Percentiles rank a stretch among this genome's conserved stretches.
Evolutionary conservation across 2,113 vertebrate genomes (phyloP).

Genomic region (Brevimyrus niger): DNA sequence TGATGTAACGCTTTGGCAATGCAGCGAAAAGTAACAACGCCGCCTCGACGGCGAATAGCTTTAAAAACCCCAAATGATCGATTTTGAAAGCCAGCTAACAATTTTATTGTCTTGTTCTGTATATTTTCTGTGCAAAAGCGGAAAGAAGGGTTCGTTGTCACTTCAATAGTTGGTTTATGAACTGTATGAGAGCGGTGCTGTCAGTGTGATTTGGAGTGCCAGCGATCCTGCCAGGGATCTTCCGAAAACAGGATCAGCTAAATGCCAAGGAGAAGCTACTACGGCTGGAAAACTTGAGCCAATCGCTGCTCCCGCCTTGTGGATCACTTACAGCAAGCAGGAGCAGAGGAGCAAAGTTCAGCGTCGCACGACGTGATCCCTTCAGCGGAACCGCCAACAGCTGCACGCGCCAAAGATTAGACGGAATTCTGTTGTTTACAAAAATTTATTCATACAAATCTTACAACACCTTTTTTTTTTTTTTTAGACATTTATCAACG

Average conservation of each 20-base stretch:
- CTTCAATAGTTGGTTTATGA: neutral
- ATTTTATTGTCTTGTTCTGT: neutral
- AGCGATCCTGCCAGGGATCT: neutral
- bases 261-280: neutral
- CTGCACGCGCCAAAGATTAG: slow-evolving; percentile 77
- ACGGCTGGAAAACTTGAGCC: neutral
- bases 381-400: slow-evolving; percentile 26
- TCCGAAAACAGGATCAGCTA: neutral
- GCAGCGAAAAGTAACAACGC: neutral
- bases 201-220: neutral
- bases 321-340: neutral
- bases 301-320: neutral
- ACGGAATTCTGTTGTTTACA: slow-evolving; percentile 92
- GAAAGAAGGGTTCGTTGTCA: neutral
- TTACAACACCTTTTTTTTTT: slow-evolving; percentile 74
- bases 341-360: neutral
- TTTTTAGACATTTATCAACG: slow-evolving; percentile 89
- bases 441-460: slow-evolving; percentile 99
- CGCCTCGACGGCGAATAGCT: neutral
- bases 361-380: neutral
- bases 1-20: neutral
- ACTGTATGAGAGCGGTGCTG: neutral
- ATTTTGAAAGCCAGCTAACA: neutral
- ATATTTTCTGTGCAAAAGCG: neutral
- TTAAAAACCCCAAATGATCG: neutral